Evolutionary conservation across 2,888 invertebrate genomes (phyloP).

Genomic region (Cerastis leucographa): DNA sequence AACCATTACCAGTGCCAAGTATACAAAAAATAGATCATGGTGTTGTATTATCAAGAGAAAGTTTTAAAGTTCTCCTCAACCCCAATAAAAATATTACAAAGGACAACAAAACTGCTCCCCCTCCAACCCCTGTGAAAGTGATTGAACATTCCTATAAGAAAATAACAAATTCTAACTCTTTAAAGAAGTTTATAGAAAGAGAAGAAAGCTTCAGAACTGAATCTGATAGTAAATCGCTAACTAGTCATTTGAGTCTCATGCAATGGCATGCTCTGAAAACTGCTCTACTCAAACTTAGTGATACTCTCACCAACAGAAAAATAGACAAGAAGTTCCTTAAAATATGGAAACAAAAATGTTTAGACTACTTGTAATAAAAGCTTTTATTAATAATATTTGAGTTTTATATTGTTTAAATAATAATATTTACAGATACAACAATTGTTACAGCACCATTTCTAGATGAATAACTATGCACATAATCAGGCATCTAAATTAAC

Average conservation of each 20-base stretch:
- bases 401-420: constrained; percentile 71
- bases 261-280: constrained; percentile 89
- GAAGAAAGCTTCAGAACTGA: constrained; percentile 83
- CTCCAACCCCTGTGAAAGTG: constrained; percentile 2
- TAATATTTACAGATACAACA: constrained; percentile 73
- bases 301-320: constrained; percentile 77
- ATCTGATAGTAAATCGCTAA: constrained; percentile 76
- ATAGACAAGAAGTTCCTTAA: constrained; percentile 82
- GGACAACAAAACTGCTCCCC: constrained; percentile 26
- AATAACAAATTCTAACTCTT: constrained; percentile 75
- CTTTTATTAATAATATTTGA: constrained; percentile 60
- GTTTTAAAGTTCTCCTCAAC: constrained; percentile 52
- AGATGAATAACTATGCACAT: constrained; percentile 72
- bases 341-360: constrained; percentile 87
- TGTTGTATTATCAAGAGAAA: constrained; percentile 72
- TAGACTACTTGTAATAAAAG: constrained; percentile 83
- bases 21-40: constrained; percentile 72
- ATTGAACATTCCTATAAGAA: constrained; percentile 73
- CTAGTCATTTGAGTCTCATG: constrained; percentile 88
- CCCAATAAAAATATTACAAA: constrained; percentile 47
- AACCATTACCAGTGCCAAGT: constrained; percentile 32
- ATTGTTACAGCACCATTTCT: constrained; percentile 83
- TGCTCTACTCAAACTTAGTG: constrained; percentile 77
- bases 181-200: constrained; percentile 79
- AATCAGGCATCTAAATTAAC: constrained; percentile 61